A percentile compares a stretch with the other conserved stretches of the same genome.
Evolutionary conservation across 2,113 vertebrate genomes (phyloP).

Genomic region (Laticauda colubrina): DNA sequence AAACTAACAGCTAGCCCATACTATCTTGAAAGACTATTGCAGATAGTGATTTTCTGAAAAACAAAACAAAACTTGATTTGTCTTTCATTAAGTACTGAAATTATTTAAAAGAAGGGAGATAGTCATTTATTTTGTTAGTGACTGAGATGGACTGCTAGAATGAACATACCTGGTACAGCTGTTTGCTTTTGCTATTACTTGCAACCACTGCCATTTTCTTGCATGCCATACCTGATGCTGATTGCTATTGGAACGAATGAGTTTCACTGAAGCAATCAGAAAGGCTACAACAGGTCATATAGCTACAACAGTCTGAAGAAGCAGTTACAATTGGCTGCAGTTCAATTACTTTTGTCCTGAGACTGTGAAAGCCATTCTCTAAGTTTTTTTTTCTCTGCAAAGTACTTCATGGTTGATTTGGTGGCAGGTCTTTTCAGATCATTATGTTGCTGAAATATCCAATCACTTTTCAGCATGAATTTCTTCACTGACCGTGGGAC

Average conservation of each 20-base stretch:
- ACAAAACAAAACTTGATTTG: not conserved
- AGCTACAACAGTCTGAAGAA: not conserved
- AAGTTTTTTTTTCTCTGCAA: not conserved
- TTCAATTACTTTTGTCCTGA: not conserved
- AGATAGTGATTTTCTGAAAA: not conserved
- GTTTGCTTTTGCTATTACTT: not conserved
- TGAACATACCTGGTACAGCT: not conserved
- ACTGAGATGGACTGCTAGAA: not conserved
- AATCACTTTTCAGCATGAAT: not conserved
- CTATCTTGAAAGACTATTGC: not conserved
- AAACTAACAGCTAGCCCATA: not conserved
- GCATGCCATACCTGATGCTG: not conserved
- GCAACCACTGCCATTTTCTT: not conserved
- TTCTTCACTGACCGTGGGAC: not conserved
- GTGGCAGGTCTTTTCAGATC: not conserved
- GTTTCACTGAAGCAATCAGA: not conserved
- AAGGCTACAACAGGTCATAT: not conserved
- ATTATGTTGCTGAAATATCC: not conserved
- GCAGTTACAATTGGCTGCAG: not conserved
- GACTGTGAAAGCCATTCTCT: not conserved
- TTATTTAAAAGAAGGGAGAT: not conserved
- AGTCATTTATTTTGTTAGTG: not conserved
- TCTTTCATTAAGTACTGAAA: not conserved
- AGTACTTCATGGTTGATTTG: not conserved
- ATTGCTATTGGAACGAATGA: not conserved